These are phyloP conservation scores for Aphis craccivora DNA, from an alignment of 1,140 invertebrate species.

Conservation along the genomic window DNA sequence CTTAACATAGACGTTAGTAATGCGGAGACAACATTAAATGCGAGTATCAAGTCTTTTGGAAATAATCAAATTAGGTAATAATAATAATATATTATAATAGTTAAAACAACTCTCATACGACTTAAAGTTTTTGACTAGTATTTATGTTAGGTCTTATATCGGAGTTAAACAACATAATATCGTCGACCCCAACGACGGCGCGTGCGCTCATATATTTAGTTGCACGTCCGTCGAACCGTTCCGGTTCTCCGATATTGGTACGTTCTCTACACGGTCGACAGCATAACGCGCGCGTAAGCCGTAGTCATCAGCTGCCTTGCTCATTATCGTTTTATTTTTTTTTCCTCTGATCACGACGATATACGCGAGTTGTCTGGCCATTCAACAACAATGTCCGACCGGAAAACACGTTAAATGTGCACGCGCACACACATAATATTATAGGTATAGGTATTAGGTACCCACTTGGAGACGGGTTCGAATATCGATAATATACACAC, in stretches of 20 bases:
- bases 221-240: not conserved
- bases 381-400: not conserved
- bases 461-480: not conserved
- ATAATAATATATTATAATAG: not conserved
- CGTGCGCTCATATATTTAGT: not conserved
- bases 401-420: not conserved
- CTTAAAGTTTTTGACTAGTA: not conserved
- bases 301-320: not conserved
- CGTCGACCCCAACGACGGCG: not conserved
- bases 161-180: not conserved
- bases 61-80: not conserved
- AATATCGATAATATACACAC: not conserved
- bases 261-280: not conserved
- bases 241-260: slow-evolving; percentile 1
- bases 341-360: not conserved
- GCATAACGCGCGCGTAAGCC: no score
- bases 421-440: not conserved
- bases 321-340: not conserved
- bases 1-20: no score
- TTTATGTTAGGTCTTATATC: not conserved
- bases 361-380: not conserved
- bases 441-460: not conserved
- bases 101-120: not conserved
- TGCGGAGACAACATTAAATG: no score
- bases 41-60: not conserved